Conservation (phyloP, 2,888 invertebrate genomes). For the Diarsia dahlii region DNA sequence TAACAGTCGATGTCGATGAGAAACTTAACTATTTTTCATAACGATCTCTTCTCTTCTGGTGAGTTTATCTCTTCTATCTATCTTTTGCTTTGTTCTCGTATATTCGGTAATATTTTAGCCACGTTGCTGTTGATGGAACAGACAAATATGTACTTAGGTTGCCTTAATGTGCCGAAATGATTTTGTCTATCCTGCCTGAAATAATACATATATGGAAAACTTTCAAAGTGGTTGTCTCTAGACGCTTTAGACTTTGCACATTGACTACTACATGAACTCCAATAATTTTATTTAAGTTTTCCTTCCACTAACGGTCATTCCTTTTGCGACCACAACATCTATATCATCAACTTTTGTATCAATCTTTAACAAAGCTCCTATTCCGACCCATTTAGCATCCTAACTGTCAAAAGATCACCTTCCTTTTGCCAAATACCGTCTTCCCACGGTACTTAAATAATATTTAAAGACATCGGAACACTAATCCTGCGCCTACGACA, state of each 20-base stretch:
- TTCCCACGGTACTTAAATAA: slow-evolving; percentile 79
- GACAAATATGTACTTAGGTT: background rate
- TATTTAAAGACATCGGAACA: slow-evolving; percentile 72
- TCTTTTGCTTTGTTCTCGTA: no score
- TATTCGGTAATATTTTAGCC: no score
- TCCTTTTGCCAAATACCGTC: slow-evolving; percentile 40
- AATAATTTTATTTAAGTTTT: background rate
- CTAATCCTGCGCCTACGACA: slow-evolving; percentile 78
- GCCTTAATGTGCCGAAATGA: background rate
- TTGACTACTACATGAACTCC: no score
- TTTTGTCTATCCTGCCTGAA: background rate
- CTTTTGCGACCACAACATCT: background rate
- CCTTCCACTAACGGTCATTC: slow-evolving; percentile 15
- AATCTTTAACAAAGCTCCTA: slow-evolving; percentile 43
- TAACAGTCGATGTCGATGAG: background rate
- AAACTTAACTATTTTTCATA: no score
- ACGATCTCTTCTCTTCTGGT: no score
- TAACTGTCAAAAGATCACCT: slow-evolving; percentile 54
- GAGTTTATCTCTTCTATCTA: no score
- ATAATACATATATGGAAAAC: background rate
- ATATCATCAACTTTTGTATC: slow-evolving; percentile 16
- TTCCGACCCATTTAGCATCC: slow-evolving; percentile 66
- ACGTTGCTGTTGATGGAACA: background rate
- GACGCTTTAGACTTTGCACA: background rate
- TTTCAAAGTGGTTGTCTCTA: background rate